Percentiles rank a stretch among this genome's conserved stretches.
Evolutionary conservation across 2,113 vertebrate species (phyloP).

Genomic region (Semnopithecus entellus): DNA sequence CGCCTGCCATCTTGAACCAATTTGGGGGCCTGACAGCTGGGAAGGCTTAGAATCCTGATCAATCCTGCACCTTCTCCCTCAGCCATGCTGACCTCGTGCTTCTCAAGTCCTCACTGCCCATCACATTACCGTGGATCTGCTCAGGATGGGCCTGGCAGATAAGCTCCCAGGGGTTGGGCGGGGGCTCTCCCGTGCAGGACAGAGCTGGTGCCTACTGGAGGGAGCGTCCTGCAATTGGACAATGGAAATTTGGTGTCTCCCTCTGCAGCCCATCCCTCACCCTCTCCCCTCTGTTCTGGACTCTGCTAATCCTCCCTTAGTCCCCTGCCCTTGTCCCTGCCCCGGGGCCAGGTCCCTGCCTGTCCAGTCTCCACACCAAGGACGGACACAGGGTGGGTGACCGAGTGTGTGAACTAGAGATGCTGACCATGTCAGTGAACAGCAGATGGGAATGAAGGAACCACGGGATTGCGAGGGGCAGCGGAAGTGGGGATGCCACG

Average conservation of each 20-base stretch:
- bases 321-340: background rate
- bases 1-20: slow-evolving; percentile 41
- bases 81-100: background rate
- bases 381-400: fast-evolving
- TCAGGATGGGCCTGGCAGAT: background rate
- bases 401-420: background rate
- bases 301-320: background rate
- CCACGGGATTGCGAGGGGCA: fast-evolving
- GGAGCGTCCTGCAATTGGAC: background rate
- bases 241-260: background rate
- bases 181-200: background rate
- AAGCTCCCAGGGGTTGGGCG: too few species aligned
- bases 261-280: background rate
- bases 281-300: background rate
- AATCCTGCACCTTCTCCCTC: background rate
- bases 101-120: background rate
- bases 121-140: background rate
- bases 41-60: slow-evolving; percentile 12
- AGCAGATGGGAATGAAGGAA: background rate
- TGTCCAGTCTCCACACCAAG: background rate
- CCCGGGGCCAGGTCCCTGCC: background rate
- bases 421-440: fast-evolving
- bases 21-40: slow-evolving; percentile 17
- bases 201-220: background rate
- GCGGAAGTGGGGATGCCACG: fast-evolving